phyloP scores from a whole-genome alignment of 2,888 invertebrate species.

The Thyatira batis region DNA sequence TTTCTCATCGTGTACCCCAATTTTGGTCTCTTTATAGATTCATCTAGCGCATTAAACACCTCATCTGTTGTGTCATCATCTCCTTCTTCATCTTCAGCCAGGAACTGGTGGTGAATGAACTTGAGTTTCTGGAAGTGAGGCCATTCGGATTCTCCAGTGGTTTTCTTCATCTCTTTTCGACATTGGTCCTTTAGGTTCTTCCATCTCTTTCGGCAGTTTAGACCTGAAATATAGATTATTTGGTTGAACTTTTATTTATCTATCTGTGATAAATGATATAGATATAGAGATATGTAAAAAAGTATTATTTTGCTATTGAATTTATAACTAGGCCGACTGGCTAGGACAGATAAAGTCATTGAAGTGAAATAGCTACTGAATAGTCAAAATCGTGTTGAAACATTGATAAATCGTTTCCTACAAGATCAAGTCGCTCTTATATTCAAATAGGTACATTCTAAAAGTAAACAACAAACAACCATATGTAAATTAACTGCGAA shows the following conservation, averaged over 20 bases:
- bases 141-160: conserved; percentile 68
- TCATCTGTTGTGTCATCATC: conserved; percentile 68
- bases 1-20: conserved; percentile 74
- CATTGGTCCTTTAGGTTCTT: conserved; percentile 78
- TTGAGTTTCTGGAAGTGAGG: conserved; percentile 69
- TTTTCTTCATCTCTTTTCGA: conserved; percentile 76
- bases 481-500: neutral
- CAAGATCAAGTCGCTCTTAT: neutral
- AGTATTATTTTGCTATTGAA: no score
- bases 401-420: neutral
- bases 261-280: neutral
- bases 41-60: conserved; percentile 64
- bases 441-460: neutral
- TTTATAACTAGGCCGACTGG: no score
- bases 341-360: no score
- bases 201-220: conserved; percentile 76
- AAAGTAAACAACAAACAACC: neutral
- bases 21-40: conserved; percentile 70
- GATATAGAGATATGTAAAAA: no score
- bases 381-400: no score
- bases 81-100: conserved; percentile 69
- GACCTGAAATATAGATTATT: conserved; percentile 50
- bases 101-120: conserved; percentile 73
- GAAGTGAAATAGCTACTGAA: no score
- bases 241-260: neutral